phyloP scores from a whole-genome alignment of 2,797 vertebrate species.

The Anomalospiza imberbis region DNA sequence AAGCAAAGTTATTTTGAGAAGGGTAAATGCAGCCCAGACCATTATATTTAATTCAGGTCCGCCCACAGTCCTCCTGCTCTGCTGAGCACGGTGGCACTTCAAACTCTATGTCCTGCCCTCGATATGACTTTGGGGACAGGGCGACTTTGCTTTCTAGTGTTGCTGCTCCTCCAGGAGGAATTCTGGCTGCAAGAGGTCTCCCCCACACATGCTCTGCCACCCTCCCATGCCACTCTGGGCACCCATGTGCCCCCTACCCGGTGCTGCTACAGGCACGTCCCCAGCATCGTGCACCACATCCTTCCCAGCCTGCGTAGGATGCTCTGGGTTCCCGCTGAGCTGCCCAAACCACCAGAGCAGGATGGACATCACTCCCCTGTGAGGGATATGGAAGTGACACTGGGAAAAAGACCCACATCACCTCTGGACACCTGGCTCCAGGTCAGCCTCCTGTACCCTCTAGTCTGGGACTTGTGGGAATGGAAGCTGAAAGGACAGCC shows the following conservation, averaged over 20 bases:
- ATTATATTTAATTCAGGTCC: neutral
- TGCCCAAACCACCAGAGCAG: neutral
- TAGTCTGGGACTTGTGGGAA: neutral
- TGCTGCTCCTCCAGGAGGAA: neutral
- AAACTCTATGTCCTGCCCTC: neutral
- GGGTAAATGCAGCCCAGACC: conserved; percentile 2
- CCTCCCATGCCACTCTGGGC: neutral
- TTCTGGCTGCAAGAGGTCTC: neutral
- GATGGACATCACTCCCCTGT: accelerated
- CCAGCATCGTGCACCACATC: neutral
- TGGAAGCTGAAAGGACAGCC: neutral
- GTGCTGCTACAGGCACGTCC: neutral
- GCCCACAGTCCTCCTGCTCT: conserved; percentile 1
- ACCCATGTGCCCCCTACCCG: neutral
- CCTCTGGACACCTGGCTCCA: neutral
- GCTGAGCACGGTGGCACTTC: neutral
- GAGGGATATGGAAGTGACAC: neutral
- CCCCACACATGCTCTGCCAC: neutral
- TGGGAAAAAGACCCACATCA: neutral
- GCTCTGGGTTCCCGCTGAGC: neutral
- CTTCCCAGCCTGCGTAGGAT: neutral
- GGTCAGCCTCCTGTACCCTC: neutral
- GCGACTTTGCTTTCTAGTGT: accelerated
- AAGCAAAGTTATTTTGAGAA: conserved; percentile 38
- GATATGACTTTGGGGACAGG: neutral